A percentile compares a stretch with the other conserved stretches of the same genome.
Conservation (phyloP, 2,888 invertebrate species). For the Melanophora roralis region DNA sequence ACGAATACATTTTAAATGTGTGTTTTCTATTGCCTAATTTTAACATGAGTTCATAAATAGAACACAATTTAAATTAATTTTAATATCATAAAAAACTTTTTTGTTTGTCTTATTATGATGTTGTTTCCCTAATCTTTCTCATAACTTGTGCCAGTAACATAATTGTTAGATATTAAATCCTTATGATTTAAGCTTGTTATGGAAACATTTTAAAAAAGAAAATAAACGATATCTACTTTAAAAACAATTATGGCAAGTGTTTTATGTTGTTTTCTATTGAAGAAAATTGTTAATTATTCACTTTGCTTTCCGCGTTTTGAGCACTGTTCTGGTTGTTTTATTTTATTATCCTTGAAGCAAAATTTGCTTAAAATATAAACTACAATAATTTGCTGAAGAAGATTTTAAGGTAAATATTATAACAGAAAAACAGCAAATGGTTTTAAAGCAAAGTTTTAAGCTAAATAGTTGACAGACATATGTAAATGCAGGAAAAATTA, state of each 20-base stretch:
- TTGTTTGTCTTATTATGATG: not conserved
- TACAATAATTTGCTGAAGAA: not conserved
- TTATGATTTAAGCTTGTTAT: slow-evolving; percentile 11
- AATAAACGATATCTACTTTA: slow-evolving; percentile 21
- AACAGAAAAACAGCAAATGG: too few relatives aligned
- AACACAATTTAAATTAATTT: not conserved
- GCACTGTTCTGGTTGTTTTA: slow-evolving; percentile 20
- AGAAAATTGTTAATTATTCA: too few relatives aligned
- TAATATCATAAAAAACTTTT: not conserved
- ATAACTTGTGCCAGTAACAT: not conserved
- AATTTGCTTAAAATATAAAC: slow-evolving; percentile 13
- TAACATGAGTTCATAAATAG: too few relatives aligned
- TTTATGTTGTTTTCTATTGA: too few relatives aligned
- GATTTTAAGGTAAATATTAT: too few relatives aligned
- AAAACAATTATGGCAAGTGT: slow-evolving; percentile 48
- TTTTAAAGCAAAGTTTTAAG: too few relatives aligned
- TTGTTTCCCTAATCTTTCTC: not conserved
- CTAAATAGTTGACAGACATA: too few relatives aligned
- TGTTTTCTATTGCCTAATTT: too few relatives aligned
- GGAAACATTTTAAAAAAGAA: not conserved
- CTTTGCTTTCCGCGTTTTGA: too few relatives aligned
- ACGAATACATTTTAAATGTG: too few relatives aligned
- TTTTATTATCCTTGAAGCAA: slow-evolving; percentile 29
- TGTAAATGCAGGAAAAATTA: too few relatives aligned
- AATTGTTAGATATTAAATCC: not conserved